Base-by-base conservation (phyloP, 2,888 invertebrate genomes). In the Caenorhabditis becei region DNA sequence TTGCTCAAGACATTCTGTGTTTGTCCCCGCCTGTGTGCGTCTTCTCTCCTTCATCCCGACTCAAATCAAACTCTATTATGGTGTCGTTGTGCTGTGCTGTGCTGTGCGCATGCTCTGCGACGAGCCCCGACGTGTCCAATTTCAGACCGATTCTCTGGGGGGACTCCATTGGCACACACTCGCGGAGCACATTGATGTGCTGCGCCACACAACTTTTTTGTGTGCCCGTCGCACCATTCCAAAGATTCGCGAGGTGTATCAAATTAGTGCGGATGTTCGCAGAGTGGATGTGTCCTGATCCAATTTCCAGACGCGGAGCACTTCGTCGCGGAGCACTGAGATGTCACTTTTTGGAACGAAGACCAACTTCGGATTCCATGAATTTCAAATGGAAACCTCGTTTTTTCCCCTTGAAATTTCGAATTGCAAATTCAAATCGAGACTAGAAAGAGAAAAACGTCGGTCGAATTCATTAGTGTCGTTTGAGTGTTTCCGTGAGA, bases 51-150 rank as follows among this genome's bases (percentile, higher is more conserved):
- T 35, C 53, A 71, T 65, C 65, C n/a, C 66, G 58, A 74, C 74
- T 74, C 74, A 66, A 74, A 74, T 74, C 74, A 74, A 74, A 74
- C 74, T 74, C 74, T 74, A 74, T 74, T 74, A 74, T 74, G 66
- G 74, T 59, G 74, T 53, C 63, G 63, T 70, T 59, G 61, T 67
- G 10, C 47, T 32, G 32, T 32, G 32, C 32, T 32, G 32, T 32
- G 32, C 49, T 63, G 65, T 20, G 35, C 47, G 35, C 44, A 28
- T 20, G 23, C 44, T 24, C 41, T 23, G 28, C 49, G 49, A 35
- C 41, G 41, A 24, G 20, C 59, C 37, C 18, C 47, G 77, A 69
- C 77, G 77, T 77, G 67, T 77, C 77, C 69, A 77, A 77, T 67
- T 77, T 67, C 74, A 74, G 74, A 74, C 65, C 66, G 74, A 66